These are phyloP conservation scores for Coryphaenoides rupestris DNA, from an alignment of 2,113 vertebrate species.

Conservation along the genomic window DNA sequence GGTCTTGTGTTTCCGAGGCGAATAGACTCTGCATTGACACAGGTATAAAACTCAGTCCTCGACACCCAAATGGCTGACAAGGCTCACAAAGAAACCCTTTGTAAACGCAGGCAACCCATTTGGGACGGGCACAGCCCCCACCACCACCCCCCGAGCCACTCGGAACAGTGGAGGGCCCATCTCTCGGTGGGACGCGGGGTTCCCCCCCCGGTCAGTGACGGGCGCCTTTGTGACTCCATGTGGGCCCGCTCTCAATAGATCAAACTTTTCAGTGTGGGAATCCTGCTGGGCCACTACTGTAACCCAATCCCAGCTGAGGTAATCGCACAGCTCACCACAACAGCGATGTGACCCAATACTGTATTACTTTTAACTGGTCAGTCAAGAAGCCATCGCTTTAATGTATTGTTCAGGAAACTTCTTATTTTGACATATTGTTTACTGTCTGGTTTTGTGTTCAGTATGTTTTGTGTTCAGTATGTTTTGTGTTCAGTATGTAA, in stretches of 20 bases:
- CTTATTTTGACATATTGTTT: too few relatives aligned
- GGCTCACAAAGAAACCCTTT: conserved; percentile 66
- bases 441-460: not conserved
- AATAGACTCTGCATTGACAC: conserved; percentile 37
- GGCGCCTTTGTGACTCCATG: conserved; percentile 45
- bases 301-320: conserved; percentile 45
- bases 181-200: conserved; percentile 45
- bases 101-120: conserved; percentile 56
- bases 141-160: conserved; percentile 32
- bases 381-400: too few relatives aligned
- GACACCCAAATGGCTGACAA: conserved; percentile 37
- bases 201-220: conserved; percentile 56
- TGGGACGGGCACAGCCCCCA: conserved; percentile 45
- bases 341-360: conserved; percentile 25
- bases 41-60: conserved; percentile 28
- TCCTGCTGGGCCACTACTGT: conserved; percentile 42
- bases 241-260: conserved; percentile 9
- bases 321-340: conserved; percentile 22
- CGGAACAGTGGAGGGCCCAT: conserved; percentile 34
- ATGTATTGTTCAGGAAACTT: too few relatives aligned
- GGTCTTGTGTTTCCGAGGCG: conserved; percentile 36
- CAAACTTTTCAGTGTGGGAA: conserved; percentile 49
- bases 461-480: too few relatives aligned
- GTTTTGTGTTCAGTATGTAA: too few relatives aligned
- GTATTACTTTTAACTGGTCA: conserved; percentile 1